Base-by-base conservation (phyloP, 2,113 vertebrate species). In the Sander vitreus region DNA sequence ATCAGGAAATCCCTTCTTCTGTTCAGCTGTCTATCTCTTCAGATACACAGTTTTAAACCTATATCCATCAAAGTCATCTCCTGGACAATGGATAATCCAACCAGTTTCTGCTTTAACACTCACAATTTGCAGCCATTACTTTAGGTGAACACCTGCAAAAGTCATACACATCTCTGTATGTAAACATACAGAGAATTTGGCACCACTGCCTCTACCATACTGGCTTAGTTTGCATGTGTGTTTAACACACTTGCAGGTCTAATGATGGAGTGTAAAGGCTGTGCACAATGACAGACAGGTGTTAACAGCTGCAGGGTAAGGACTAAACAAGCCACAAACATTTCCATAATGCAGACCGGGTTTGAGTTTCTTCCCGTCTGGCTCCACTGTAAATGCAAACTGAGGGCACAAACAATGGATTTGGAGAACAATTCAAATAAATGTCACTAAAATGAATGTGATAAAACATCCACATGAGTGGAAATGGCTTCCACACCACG, bases 251-350 rank as follows among this genome's bases (percentile, higher is more conserved):
- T 84, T 66, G 51, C 7, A 1, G 16, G 48, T 59, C 47, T 88
- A 91, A 92, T 86, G 89, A 92, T 87, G 60, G 80, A 86, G 81
- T 89, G 80, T 84, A 76, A 83, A 85, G 76, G 67, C 65, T 62
- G 57, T 50, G 60, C 74, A 74, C 84, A 84, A 81, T 78, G 85
- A 84, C 92, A 89, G 84, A 74, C 93, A 91, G 91, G 89, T 91
- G 89, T 88, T 87, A 89, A 84, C 67, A 73, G 85, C 84, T 84
- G 76, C 60, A 77, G 83, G 88, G 80, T 57, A 50, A 25, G 43
- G 57, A 78, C 64, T 83, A 85, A 88, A 93, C 86, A 84, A 86
- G 73, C 69, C 72, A 84, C 74, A 91, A 89, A 88, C 80, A 79
- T 86, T 85, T 87, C 68, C 25, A 68, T 84, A 75, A 85, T 82